These are phyloP conservation scores for Platycheirus rosarum DNA, from an alignment of 2,888 invertebrate species.

Conservation along the genomic window DNA sequence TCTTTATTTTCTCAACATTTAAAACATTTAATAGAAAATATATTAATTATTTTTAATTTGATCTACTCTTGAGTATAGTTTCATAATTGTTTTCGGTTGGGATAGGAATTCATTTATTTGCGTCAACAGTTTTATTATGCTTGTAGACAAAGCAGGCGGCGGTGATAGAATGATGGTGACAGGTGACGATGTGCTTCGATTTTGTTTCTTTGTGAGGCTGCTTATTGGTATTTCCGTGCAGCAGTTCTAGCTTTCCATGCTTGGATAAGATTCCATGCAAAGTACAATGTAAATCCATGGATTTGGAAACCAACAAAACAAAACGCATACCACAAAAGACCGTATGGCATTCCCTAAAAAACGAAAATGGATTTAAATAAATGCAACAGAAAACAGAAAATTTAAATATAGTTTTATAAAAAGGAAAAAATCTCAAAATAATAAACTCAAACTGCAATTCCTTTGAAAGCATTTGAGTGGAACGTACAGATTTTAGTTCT, in stretches of 20 bases:
- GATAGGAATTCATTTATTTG: slow-evolving; percentile 64
- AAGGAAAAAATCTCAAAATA: too few species aligned
- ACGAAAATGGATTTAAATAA: too few species aligned
- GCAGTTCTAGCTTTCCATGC: slow-evolving; percentile 92
- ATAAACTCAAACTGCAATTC: too few species aligned
- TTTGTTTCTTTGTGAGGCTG: slow-evolving; percentile 7
- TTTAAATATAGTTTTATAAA: too few species aligned
- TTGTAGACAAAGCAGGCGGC: slow-evolving; percentile 38
- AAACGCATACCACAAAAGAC: slow-evolving; percentile 96
- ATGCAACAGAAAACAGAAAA: too few species aligned
- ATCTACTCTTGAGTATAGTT: slow-evolving; percentile 57
- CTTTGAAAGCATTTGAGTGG: too few species aligned
- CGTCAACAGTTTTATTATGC: slow-evolving; percentile 36
- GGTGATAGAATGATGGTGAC: slow-evolving; percentile 55
- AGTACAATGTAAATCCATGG: slow-evolving; percentile 92
- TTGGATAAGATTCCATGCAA: slow-evolving; percentile 90
- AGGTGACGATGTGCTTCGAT: slow-evolving; percentile 46
- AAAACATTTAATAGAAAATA: slow-evolving; percentile 73
- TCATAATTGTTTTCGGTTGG: slow-evolving; percentile 57
- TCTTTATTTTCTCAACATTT: slow-evolving; percentile 58
- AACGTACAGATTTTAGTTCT: too few species aligned
- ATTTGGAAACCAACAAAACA: slow-evolving; percentile 93
- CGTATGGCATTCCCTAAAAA: slow-evolving; percentile 93
- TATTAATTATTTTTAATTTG: slow-evolving; percentile 54
- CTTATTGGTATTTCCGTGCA: slow-evolving; percentile 87